Evolutionary conservation across 2,797 vertebrate genomes (phyloP).

Genomic region (Lepilemur septentrionalis): DNA sequence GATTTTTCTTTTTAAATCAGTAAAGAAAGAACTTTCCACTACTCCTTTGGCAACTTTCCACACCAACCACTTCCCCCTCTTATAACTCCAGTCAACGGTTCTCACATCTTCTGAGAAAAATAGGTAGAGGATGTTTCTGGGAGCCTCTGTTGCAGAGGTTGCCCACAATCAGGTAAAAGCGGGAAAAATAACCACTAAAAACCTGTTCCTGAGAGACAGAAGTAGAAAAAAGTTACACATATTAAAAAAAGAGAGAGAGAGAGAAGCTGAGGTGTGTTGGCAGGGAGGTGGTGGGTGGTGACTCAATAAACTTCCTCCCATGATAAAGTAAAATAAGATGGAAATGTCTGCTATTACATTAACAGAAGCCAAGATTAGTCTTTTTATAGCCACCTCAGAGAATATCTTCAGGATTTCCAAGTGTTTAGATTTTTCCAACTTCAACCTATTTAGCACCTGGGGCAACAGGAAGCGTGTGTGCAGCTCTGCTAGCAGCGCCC

Average conservation of each 20-base stretch:
- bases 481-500: not conserved
- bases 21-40: not conserved
- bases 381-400: slow-evolving; percentile 35
- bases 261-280: not conserved
- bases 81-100: not conserved
- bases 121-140: not conserved
- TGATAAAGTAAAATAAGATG: not conserved
- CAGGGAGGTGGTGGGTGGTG: not conserved
- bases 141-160: not conserved
- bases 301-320: not conserved
- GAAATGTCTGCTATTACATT: not conserved
- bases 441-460: slow-evolving; percentile 43
- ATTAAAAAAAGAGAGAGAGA: not conserved
- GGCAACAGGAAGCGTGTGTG: slow-evolving; percentile 49
- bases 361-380: not conserved
- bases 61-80: not conserved
- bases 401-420: slow-evolving; percentile 22
- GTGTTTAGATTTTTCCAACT: slow-evolving; percentile 21
- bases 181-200: not conserved
- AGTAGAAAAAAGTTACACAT: not conserved
- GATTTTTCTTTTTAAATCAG: not conserved
- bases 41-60: not conserved
- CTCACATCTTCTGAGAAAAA: slow-evolving; percentile 44
- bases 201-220: slow-evolving; percentile 3
- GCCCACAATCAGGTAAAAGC: slow-evolving; percentile 7